These are phyloP conservation scores for Sebastes schlegelii DNA, from an alignment of 2,113 vertebrate species.

Conservation along the genomic window DNA sequence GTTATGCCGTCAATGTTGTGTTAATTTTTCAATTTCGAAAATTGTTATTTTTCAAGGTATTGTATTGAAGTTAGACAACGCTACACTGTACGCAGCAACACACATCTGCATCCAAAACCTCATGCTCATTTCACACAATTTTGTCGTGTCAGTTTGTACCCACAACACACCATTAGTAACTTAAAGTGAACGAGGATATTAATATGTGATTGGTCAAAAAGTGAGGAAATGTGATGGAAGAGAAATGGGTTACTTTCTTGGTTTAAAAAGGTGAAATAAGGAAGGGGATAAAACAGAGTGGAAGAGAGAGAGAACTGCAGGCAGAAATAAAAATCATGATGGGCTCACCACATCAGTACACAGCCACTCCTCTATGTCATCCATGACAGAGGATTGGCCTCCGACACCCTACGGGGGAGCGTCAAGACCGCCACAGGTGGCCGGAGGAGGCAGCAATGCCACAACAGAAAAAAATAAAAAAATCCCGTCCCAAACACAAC, in stretches of 20 bases:
- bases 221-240: constrained; percentile 35
- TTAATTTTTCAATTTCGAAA: too few species aligned
- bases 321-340: constrained; percentile 79
- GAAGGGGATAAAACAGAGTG: constrained; percentile 5
- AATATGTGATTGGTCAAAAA: constrained; percentile 30
- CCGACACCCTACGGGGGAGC: constrained; percentile 90
- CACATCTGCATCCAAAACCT: constrained; percentile 7
- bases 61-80: too few species aligned
- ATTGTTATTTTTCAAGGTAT: too few species aligned
- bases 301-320: constrained; percentile 40
- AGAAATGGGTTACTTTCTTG: constrained; percentile 28
- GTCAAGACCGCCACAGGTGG: constrained; percentile 81
- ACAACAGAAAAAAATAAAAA: constrained; percentile 76
- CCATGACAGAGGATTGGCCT: constrained; percentile 98
- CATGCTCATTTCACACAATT: constrained; percentile 47
- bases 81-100: background rate
- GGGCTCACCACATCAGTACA: constrained; percentile 98
- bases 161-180: constrained; percentile 49
- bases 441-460: constrained; percentile 81
- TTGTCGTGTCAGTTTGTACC: background rate
- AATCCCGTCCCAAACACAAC: constrained; percentile 81
- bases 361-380: constrained; percentile 99
- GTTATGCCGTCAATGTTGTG: too few species aligned
- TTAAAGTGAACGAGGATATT: background rate
- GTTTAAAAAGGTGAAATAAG: background rate